Evolutionary conservation across 2,797 vertebrate genomes (phyloP).

Genomic region (Uromys caudimaculatus): DNA sequence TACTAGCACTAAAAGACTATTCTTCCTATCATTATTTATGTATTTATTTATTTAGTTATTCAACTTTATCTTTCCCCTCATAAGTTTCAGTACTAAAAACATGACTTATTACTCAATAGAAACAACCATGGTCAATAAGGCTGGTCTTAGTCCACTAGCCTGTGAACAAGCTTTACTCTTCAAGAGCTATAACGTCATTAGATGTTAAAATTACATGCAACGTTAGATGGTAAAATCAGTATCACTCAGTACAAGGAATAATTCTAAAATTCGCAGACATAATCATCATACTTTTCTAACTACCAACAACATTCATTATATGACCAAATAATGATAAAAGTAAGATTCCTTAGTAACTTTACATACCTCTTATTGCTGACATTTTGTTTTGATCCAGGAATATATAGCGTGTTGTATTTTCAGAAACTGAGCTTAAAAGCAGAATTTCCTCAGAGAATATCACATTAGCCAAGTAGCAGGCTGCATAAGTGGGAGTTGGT

Average conservation of each 20-base stretch:
- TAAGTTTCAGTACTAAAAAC: conserved; percentile 48
- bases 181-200: conserved; percentile 38
- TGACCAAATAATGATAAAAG: conserved; percentile 29
- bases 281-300: conserved; percentile 31
- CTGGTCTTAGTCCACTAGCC: conserved; percentile 9
- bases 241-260: conserved; percentile 21
- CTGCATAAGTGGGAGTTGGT: conserved; percentile 85
- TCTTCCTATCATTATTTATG: background rate
- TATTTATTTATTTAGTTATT: background rate
- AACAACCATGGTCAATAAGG: conserved; percentile 41
- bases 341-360: conserved; percentile 46
- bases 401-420: conserved; percentile 73
- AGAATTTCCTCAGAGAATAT: conserved; percentile 88
- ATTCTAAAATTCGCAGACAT: conserved; percentile 51
- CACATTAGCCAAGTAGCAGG: conserved; percentile 87
- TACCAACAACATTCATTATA: conserved; percentile 25
- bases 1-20: conserved; percentile 11
- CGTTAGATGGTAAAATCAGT: conserved; percentile 49
- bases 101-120: conserved; percentile 36
- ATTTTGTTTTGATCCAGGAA: conserved; percentile 88
- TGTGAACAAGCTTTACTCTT: conserved; percentile 41
- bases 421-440: conserved; percentile 80
- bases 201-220: background rate
- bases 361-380: conserved; percentile 89
- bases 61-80: conserved; percentile 9